Conservation (phyloP, 2,888 invertebrate genomes). For the Ceriagrion tenellum region DNA sequence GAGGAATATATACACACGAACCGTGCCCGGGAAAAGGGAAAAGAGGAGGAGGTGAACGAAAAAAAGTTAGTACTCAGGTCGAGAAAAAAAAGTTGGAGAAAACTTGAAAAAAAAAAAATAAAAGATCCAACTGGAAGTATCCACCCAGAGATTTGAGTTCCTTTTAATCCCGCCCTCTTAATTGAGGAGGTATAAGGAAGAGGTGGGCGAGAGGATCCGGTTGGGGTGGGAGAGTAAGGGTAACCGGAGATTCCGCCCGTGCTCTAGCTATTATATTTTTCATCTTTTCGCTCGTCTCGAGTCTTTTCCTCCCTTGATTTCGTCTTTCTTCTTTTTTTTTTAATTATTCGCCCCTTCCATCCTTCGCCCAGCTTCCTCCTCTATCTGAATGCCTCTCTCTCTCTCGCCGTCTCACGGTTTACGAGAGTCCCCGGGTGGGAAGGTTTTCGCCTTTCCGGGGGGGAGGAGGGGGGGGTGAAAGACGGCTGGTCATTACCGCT, state of each 20-base stretch:
- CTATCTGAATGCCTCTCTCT: too few relatives aligned
- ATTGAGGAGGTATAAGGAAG: slow-evolving; percentile 32
- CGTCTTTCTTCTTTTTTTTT: not conserved
- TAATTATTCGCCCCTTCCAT: not conserved
- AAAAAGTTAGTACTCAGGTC: not conserved
- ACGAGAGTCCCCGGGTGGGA: not conserved
- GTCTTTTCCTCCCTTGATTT: too few relatives aligned
- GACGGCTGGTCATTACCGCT: not conserved
- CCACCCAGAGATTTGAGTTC: not conserved
- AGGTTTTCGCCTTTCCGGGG: slow-evolving; percentile 29
- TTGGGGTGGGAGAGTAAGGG: not conserved
- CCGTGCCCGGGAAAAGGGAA: not conserved
- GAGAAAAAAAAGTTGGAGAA: not conserved
- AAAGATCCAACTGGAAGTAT: not conserved
- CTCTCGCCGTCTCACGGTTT: slow-evolving; percentile 15
- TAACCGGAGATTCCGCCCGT: not conserved
- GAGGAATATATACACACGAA: not conserved
- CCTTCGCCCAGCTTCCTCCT: not conserved
- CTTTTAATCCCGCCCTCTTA: slow-evolving; percentile 53
- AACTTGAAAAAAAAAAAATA: not conserved
- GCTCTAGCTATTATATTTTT: slow-evolving; percentile 12
- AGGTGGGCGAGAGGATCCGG: not conserved
- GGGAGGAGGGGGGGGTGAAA: too few relatives aligned
- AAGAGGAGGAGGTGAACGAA: too few relatives aligned
- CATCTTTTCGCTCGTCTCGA: not conserved